Conservation (phyloP, 2,797 vertebrate species). For the Merluccius polli region DNA sequence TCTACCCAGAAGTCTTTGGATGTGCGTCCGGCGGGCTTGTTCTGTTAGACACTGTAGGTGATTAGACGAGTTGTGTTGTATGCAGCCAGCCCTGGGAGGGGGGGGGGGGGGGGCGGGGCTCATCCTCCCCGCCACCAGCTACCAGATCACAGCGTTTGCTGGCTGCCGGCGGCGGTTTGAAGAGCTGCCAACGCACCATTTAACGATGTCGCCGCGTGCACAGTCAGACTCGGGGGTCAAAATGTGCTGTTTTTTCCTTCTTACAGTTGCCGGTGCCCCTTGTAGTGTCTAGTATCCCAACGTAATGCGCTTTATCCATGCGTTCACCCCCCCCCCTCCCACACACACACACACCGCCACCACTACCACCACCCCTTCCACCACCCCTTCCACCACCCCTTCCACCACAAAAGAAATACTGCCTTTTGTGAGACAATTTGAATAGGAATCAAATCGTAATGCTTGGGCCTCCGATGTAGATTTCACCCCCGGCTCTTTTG, state of each 20-base stretch:
- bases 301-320: neutral
- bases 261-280: neutral
- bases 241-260: neutral
- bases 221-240: neutral
- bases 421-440: neutral
- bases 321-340: neutral
- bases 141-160: constrained; percentile 42
- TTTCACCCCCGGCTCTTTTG: neutral
- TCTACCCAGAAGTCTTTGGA: constrained; percentile 25
- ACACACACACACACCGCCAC: no score
- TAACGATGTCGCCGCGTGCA: neutral
- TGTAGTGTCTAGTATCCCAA: neutral
- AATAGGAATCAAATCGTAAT: neutral
- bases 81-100: constrained; percentile 16
- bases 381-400: neutral
- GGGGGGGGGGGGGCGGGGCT: neutral
- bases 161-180: neutral
- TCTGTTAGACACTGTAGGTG: constrained; percentile 46
- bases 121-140: constrained; percentile 18
- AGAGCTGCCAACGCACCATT: neutral
- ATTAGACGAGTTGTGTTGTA: constrained; percentile 41
- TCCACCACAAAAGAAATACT: neutral
- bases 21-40: constrained; percentile 25
- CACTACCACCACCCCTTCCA: neutral
- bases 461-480: neutral